Evolutionary conservation across 2,888 invertebrate species (phyloP), one percentile per base, ranked within the genome.

Genomic region (Noctua janthina): DNA sequence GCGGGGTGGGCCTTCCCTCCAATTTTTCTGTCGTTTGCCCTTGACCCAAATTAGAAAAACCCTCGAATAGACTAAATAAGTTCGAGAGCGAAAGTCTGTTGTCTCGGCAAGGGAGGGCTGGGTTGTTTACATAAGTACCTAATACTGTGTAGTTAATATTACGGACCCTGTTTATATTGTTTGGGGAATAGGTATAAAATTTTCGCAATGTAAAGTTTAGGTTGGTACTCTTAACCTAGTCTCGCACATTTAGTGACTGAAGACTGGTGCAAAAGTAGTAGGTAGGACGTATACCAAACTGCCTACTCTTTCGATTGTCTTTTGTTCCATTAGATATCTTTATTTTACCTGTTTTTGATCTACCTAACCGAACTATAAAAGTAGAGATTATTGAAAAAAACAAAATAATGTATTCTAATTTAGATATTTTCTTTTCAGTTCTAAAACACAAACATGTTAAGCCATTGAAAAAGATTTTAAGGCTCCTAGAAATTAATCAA

Each of bases 1-100:
- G 68, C 49, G 90, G 91, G 91, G 91, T 90, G 88, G 90, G 89
- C 91, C 89, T 91, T 91, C 91, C 92, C 89, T 92, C 81, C 76
- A 83, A 85, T 91, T 93, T 91, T 93, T 92, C 88, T 90, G 87
- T 85, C 86, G 77, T 80, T 69, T 91, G 91, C 88, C 94, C 95
- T 95, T 95, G 95, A 94, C 95, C 94, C 85, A 91, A 87, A 93
- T 94, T 91, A 85, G 82, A 84, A 90, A 89, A 90, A 87, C 89
- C 89, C 90, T 92, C 89, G 82, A 85, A 91, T 87, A 89, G 88
- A 88, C 89, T 90, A 86, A 88, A 91, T 88, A 90, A 88, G 81
- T 87, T 83, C 64, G 76, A 86, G 82, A 86, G 76, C 78, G 81
- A 82, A 85, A 81, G 76, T 86, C 78, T 76, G 87, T 84, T 81